Base-by-base conservation (phyloP, 2,888 invertebrate genomes). In the Choreutis nemorana region DNA sequence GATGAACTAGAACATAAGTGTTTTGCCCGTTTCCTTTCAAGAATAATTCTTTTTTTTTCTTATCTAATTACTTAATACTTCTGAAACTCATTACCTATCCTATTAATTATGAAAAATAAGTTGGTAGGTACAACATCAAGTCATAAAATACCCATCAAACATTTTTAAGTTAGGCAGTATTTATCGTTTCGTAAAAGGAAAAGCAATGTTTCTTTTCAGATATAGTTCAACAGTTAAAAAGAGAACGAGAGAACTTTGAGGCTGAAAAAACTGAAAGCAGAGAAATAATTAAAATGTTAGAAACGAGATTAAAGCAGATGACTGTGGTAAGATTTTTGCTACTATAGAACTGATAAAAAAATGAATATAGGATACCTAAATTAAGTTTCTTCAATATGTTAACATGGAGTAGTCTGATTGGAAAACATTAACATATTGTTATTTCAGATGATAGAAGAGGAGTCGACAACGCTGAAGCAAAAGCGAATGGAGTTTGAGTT, bases 401-500 rank as follows among this genome's bases (percentile, higher is more conserved):
- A 18, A 7, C 8, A 8, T 18, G 18, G 2, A 18, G 8, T 8
- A 7, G 8, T 18, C 8, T 26, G 2, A 22, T 31, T 11, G 5
- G 18, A 10, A n/a, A n/a, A n/a, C n/a, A n/a, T n/a, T n/a, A n/a
- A n/a, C n/a, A n/a, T n/a, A n/a, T n/a, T n/a, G n/a, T n/a, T n/a
- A n/a, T 50, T 46, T 10, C 32, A 79, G 80, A 64, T 65, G 55
- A 60, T 79, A 5, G 79, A 79, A 46, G 79, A 77, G 48, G 79
- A 80, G 33, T 53, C 71, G 2, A 48, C 51, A 8, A 31, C 50
- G 1, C 48, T 86, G 11, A 83, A 83, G 43, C 84, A 85, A 49
- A 84, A 83, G 42, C 75, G 78, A 41, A 78, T 83, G 55, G 82
- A 82, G 32, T 70, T 86, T 41, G 81, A 83, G 30, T 83, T 83